Evolutionary conservation across 64 coral and sea anemone genomes (phyloP), one percentile per base, ranked within the genome.

Genomic region (Astreopora myriophthalma): DNA sequence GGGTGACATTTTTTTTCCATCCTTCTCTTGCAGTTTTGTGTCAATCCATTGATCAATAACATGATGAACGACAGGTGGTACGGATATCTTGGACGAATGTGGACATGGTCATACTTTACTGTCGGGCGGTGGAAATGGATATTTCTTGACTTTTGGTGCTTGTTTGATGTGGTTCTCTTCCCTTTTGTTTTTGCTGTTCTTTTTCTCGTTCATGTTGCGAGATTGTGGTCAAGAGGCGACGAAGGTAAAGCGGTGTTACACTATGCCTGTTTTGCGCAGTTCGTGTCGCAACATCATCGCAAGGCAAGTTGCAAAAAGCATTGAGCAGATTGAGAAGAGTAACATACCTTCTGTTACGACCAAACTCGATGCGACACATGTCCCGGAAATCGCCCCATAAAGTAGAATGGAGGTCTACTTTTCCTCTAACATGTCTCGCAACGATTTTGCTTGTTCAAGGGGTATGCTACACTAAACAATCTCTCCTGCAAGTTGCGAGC

Each of bases 111-210:
- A 19, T 61, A 61, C n/a, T 61, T 61, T 22, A 61, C 57, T 61
- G 57, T 61, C 16, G 33, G 16, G 20, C 46, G 75, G 38, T 51
- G 30, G 32, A 79, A 19, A 22, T 86, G 84, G 84, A 16, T 37
- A 2, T 48, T 86, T 2, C 12, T 86, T 8, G 38, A 86, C 84
- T 5, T 86, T 6, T 86, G 63, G 34, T 69, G 36, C 84, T 33
- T 49, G 61, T 28, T 86, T 39, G 84, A 86, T 24, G 2, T 86
- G 84, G 60, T 38, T 3, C 35, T 86, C 6, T 86, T 86, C 27
- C n/a, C 62, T 8, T 6, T 86, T 10, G 13, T 86, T 70, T 86
- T 86, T 29, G 23, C 84, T 12, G 30, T 71, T 1, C 17, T 70
- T 1, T 86, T 42, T 71, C 3, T 86, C 0, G 34, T 71, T 39